These are phyloP conservation scores for Saturnia japonica DNA, from an alignment of 2,888 invertebrate genomes.

Conservation along the genomic window DNA sequence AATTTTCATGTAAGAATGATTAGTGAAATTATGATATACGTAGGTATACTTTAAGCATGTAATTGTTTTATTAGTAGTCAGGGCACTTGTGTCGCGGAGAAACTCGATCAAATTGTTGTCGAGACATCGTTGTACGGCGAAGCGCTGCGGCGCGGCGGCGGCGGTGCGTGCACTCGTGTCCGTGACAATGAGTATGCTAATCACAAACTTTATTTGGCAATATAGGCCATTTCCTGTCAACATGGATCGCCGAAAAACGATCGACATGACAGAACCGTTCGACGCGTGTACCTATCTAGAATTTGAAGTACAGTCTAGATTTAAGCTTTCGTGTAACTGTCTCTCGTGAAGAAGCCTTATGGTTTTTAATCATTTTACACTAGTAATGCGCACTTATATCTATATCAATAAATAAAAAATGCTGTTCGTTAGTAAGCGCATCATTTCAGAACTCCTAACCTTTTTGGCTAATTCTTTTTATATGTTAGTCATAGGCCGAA, in stretches of 20 bases:
- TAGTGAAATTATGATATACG: conserved; percentile 48
- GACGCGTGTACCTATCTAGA: conserved; percentile 36
- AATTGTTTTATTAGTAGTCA: conserved; percentile 44
- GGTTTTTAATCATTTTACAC: background rate
- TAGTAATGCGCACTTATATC: background rate
- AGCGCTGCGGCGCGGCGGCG: too few relatives aligned
- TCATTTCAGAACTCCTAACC: too few relatives aligned
- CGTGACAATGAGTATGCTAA: conserved; percentile 64
- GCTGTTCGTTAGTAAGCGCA: too few relatives aligned
- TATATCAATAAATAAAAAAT: too few relatives aligned
- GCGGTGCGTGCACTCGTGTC: conserved; percentile 37
- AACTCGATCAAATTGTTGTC: conserved; percentile 41
- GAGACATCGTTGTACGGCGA: conserved; percentile 33
- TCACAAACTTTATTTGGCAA: conserved; percentile 56
- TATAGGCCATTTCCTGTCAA: conserved; percentile 65
- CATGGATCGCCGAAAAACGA: conserved; percentile 53
- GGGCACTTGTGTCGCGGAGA: conserved; percentile 59
- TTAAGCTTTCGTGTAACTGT: conserved; percentile 15
- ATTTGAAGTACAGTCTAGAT: conserved; percentile 30
- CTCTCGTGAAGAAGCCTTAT: conserved; percentile 5
- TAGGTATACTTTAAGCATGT: conserved; percentile 26
- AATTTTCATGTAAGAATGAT: conserved; percentile 38
- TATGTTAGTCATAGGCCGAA: too few relatives aligned
- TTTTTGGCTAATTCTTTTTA: too few relatives aligned
- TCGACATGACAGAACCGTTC: conserved; percentile 31